Conservation (phyloP, 2,888 invertebrate species). For the Gisinianus flammeolus region DNA sequence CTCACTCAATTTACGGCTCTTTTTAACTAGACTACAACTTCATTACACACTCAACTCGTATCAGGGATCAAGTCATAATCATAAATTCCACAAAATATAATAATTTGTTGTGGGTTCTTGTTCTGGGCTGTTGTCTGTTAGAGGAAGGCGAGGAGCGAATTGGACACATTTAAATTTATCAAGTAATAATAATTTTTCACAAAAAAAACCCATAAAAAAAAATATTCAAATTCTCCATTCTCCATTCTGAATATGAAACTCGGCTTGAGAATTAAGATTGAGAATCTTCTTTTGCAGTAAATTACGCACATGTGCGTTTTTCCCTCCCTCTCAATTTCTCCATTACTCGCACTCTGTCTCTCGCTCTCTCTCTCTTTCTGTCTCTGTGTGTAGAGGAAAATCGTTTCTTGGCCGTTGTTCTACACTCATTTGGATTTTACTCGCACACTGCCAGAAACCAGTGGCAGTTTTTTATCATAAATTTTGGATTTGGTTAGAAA, state of each 20-base stretch:
- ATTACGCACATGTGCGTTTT: too few species aligned
- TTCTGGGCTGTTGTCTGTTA: not conserved
- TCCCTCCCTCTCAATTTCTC: too few species aligned
- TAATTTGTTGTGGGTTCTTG: not conserved
- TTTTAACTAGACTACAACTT: not conserved
- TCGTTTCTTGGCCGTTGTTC: slow-evolving; percentile 17
- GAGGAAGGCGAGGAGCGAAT: not conserved
- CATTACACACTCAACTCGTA: not conserved
- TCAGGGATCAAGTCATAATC: not conserved
- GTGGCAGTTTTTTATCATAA: slow-evolving; percentile 14
- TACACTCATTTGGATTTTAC: not conserved
- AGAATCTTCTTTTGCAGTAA: too few species aligned
- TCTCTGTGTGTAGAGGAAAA: too few species aligned
- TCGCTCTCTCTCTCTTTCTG: too few species aligned
- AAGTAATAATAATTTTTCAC: too few species aligned
- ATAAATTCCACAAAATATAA: not conserved
- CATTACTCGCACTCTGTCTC: too few species aligned
- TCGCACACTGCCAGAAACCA: slow-evolving; percentile 1
- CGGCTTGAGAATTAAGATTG: too few species aligned
- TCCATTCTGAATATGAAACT: too few species aligned
- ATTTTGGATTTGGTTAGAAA: slow-evolving; percentile 37
- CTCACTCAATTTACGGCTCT: not conserved
- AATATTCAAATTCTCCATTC: too few species aligned
- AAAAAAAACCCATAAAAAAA: too few species aligned
- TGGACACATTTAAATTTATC: not conserved